phyloP scores from a whole-genome alignment of 2,113 vertebrate genomes.

The Genyomyrus donnyi region DNA sequence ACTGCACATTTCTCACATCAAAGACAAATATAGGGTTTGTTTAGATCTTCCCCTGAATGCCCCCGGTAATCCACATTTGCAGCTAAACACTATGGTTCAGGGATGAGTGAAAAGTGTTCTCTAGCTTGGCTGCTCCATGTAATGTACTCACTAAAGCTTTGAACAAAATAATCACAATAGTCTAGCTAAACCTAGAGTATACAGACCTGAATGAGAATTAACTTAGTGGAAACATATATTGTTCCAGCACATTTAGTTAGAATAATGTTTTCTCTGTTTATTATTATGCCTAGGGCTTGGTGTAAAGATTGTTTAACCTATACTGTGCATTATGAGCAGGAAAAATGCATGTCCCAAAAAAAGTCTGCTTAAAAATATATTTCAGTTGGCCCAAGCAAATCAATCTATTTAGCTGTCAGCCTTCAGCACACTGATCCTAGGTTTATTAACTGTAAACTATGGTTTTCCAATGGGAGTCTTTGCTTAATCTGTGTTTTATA shows the following conservation, averaged over 20 bases:
- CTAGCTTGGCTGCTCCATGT: neutral
- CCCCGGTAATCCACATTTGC: neutral
- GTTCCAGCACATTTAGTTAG: neutral
- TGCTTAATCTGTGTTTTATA: neutral
- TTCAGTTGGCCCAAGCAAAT: neutral
- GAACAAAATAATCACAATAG: neutral
- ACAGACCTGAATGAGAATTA: neutral
- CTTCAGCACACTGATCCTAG: neutral
- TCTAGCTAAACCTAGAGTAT: neutral
- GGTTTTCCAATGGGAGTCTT: neutral
- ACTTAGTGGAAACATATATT: neutral
- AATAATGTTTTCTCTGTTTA: neutral
- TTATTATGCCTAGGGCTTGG: neutral
- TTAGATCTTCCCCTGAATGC: neutral
- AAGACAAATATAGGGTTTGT: constrained; percentile 5
- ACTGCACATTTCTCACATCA: neutral
- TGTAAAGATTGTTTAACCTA: neutral
- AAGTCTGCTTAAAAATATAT: neutral
- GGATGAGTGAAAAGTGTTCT: neutral
- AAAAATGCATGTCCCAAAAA: neutral
- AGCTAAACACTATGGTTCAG: neutral
- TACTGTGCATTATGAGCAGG: neutral
- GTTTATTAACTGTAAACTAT: no score
- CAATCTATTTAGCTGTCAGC: neutral
- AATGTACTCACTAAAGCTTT: neutral